Evolutionary conservation across 2,888 invertebrate species (phyloP).

Genomic region (Aelia acuminata): DNA sequence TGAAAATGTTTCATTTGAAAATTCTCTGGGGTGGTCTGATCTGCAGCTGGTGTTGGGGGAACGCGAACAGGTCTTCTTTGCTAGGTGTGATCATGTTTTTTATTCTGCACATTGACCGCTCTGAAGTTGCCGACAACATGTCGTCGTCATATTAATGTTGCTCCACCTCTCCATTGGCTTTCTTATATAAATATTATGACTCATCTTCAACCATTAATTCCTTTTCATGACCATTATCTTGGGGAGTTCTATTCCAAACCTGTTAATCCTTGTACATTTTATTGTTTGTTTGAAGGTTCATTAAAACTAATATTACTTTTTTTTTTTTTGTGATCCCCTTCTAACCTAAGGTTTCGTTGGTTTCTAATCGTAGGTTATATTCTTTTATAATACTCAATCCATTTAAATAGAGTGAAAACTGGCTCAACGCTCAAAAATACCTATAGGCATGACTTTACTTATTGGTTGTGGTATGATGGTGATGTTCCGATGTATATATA

Average conservation of each 20-base stretch:
- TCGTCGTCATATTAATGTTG: background rate
- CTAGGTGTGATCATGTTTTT: conserved; percentile 36
- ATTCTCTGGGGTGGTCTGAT: background rate
- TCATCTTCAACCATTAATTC: background rate
- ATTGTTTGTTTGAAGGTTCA: too few relatives aligned
- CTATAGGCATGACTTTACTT: too few relatives aligned
- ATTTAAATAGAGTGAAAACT: too few relatives aligned
- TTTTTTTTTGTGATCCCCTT: too few relatives aligned
- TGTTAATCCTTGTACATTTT: background rate
- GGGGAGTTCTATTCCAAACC: background rate
- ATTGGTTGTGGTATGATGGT: too few relatives aligned
- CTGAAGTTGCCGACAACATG: conserved; percentile 16
- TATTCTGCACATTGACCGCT: conserved; percentile 14
- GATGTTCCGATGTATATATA: too few relatives aligned
- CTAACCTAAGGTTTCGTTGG: too few relatives aligned
- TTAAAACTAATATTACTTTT: too few relatives aligned
- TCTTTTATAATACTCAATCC: too few relatives aligned
- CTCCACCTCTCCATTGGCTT: background rate
- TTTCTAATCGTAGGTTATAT: too few relatives aligned
- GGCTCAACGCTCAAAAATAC: too few relatives aligned
- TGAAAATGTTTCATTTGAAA: background rate
- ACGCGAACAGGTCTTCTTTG: conserved; percentile 1
- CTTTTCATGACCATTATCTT: background rate
- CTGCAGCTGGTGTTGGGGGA: background rate
- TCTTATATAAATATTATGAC: background rate